phyloP scores from a whole-genome alignment of 2,113 vertebrate species.

The Chunga burmeisteri region DNA sequence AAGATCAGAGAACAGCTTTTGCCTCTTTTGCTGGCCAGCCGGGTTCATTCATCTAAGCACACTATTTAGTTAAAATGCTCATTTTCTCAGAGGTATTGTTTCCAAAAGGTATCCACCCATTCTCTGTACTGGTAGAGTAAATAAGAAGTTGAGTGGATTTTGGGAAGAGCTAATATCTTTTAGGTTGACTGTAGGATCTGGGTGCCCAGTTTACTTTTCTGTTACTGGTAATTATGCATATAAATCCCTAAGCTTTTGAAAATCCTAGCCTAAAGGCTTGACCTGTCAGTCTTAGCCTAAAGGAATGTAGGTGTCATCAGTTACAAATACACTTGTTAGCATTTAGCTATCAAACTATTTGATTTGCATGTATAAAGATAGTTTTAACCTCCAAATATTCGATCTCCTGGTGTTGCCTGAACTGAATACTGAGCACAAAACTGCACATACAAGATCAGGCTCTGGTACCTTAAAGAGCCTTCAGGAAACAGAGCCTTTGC shows the following conservation, averaged over 20 bases:
- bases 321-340: neutral
- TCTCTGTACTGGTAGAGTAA: neutral
- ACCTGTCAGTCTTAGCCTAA: neutral
- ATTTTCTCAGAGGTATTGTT: neutral
- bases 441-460: neutral
- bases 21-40: neutral
- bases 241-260: neutral
- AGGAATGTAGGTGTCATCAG: neutral
- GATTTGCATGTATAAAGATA: constrained; percentile 15
- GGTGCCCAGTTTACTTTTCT: neutral
- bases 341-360: neutral
- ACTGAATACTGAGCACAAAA: neutral
- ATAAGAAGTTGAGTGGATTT: neutral
- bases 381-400: neutral
- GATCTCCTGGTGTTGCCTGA: neutral
- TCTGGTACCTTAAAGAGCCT: neutral
- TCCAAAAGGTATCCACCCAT: neutral
- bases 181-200: neutral
- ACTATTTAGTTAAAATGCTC: neutral
- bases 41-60: neutral
- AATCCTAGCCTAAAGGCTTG: neutral
- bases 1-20: neutral
- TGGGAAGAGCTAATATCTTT: neutral
- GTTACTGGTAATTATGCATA: neutral
- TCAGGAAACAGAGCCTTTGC: neutral